Evolutionary conservation across 2,888 invertebrate species (phyloP).

Genomic region (Thelaira solivaga): DNA sequence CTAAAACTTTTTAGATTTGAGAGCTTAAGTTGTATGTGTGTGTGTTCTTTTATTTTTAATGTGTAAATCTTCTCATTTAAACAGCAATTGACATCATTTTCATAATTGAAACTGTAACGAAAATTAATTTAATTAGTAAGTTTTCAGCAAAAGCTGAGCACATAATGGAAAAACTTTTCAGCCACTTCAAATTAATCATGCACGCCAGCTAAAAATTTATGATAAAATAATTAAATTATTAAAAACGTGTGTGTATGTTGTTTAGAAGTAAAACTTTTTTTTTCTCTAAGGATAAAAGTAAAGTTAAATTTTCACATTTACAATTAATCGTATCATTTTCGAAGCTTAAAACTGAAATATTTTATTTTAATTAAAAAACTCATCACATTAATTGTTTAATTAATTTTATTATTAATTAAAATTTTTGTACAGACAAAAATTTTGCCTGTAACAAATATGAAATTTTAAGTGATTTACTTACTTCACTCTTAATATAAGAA

Average conservation of each 20-base stretch:
- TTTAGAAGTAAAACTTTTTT: not conserved
- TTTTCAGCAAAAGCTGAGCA: not conserved
- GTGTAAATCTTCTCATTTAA: not conserved
- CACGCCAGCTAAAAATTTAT: not conserved
- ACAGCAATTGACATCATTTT: slow-evolving; percentile 23
- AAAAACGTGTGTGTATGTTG: not conserved
- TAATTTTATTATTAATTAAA: no score
- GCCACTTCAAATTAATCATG: slow-evolving; percentile 1
- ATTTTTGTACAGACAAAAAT: no score
- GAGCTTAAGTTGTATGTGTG: no score
- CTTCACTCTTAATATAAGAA: no score
- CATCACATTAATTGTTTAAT: no score
- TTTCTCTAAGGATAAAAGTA: not conserved
- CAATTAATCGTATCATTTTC: no score
- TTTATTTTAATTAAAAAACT: no score
- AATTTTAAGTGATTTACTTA: no score
- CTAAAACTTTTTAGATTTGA: not conserved
- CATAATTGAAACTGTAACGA: not conserved
- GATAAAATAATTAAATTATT: not conserved
- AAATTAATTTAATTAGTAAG: not conserved
- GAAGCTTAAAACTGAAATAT: no score
- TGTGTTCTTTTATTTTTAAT: not conserved
- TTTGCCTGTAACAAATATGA: no score
- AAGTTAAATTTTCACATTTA: no score
- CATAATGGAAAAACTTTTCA: not conserved